A percentile compares a stretch with the other conserved stretches of the same genome.
Conservation (phyloP, 30 jellyfish, hydroid and myxozoan genomes). For the Chrysaora quinquecirrha region DNA sequence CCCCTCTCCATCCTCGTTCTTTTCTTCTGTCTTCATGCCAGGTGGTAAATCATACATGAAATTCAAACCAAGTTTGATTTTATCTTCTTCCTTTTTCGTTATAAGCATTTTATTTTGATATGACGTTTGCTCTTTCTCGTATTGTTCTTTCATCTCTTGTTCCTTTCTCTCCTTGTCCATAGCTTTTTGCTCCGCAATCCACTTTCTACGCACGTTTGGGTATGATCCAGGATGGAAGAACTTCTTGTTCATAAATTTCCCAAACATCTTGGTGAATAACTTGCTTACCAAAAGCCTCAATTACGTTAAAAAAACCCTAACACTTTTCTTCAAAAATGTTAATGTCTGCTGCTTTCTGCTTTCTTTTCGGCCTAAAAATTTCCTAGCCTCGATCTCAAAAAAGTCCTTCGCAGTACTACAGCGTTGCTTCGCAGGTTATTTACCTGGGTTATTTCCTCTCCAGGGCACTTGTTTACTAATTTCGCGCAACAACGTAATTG, state of each 20-base stretch:
- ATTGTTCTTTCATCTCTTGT: constrained; percentile 75
- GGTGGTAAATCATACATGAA: constrained; percentile 98
- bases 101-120: constrained; percentile 84
- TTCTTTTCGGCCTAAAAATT: too few relatives aligned
- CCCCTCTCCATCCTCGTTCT: constrained; percentile 39
- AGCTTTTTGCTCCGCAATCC: constrained; percentile 96
- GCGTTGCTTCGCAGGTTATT: too few relatives aligned
- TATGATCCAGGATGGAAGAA: constrained; percentile 97
- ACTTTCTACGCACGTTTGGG: constrained; percentile 82
- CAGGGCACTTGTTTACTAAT: too few relatives aligned
- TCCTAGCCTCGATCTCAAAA: too few relatives aligned
- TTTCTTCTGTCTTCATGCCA: constrained; percentile 78
- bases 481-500: too few relatives aligned
- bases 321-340: too few relatives aligned
- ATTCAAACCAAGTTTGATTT: constrained; percentile 89
- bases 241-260: constrained; percentile 98
- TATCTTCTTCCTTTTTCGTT: constrained; percentile 79
- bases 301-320: too few relatives aligned
- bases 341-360: too few relatives aligned
- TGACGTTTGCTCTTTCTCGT: constrained; percentile 84
- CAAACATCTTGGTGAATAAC: constrained; percentile 97
- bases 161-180: constrained; percentile 85
- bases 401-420: too few relatives aligned
- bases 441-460: too few relatives aligned
- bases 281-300: too few relatives aligned